phyloP scores from a whole-genome alignment of 2,113 vertebrate species.

The Suricata suricatta region DNA sequence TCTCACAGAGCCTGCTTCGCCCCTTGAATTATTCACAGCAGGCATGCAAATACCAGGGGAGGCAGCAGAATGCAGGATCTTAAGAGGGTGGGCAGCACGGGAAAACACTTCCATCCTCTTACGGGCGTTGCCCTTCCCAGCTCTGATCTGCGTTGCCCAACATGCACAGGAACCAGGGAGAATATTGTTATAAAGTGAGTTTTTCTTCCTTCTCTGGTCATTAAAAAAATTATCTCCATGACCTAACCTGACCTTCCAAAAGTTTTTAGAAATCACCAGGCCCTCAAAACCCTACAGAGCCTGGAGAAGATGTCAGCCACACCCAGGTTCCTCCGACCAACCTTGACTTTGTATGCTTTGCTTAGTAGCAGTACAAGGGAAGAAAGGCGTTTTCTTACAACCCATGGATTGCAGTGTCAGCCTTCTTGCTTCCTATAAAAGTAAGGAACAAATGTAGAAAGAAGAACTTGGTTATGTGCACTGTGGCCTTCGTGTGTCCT shows the following conservation, averaged over 20 bases:
- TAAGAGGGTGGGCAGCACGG: not conserved
- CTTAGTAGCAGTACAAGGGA: not conserved
- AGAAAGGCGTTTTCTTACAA: not conserved
- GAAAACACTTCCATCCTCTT: not conserved
- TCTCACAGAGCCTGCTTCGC: slow-evolving; percentile 54
- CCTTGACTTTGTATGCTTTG: not conserved
- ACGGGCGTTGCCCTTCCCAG: not conserved
- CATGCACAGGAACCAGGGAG: not conserved
- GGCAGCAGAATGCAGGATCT: not conserved
- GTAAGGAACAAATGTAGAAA: not conserved
- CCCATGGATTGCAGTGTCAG: not conserved
- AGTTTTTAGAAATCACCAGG: slow-evolving; percentile 8
- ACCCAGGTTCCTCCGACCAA: not conserved
- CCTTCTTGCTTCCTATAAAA: not conserved
- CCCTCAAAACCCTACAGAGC: not conserved
- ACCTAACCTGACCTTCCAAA: not conserved
- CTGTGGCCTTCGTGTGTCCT: not conserved
- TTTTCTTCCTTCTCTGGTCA: not conserved
- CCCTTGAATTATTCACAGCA: slow-evolving; percentile 82
- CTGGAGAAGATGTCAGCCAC: not conserved
- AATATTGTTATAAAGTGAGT: not conserved
- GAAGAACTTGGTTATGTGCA: not conserved
- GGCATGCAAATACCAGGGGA: slow-evolving; percentile 61
- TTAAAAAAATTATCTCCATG: not conserved
- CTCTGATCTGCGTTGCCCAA: not conserved